These are phyloP conservation scores for Lanius collurio DNA, from an alignment of 2,113 vertebrate genomes.

Conservation along the genomic window DNA sequence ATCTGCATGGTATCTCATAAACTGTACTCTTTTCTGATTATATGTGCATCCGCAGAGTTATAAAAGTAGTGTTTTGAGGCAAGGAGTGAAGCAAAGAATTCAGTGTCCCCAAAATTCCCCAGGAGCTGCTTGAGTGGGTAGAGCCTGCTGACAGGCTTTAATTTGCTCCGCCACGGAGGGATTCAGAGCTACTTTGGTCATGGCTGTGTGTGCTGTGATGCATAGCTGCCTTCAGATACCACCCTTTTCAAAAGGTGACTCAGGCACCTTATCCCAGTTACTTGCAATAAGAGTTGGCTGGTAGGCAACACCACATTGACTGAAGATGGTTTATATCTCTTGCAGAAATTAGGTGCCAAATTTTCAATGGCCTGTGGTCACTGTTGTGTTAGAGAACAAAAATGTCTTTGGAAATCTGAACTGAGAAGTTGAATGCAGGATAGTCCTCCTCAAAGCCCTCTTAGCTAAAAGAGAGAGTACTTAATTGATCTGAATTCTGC, in stretches of 20 bases:
- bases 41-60: neutral
- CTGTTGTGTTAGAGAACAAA: neutral
- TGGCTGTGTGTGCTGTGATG: accelerated
- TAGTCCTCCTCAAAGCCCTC: neutral
- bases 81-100: neutral
- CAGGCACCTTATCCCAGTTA: neutral
- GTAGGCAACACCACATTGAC: neutral
- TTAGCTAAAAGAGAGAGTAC: neutral
- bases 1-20: neutral
- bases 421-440: neutral
- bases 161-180: neutral
- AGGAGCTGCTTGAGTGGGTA: neutral
- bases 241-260: neutral
- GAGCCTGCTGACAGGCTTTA: neutral
- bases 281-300: neutral
- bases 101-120: neutral
- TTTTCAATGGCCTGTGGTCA: neutral
- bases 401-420: neutral
- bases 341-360: neutral
- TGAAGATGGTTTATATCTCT: neutral
- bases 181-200: neutral
- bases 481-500: neutral
- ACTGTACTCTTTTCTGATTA: neutral
- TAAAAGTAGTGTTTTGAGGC: neutral
- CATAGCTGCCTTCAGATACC: neutral